Conservation (phyloP, 1,140 invertebrate species). For the Laupala kohalensis region DNA sequence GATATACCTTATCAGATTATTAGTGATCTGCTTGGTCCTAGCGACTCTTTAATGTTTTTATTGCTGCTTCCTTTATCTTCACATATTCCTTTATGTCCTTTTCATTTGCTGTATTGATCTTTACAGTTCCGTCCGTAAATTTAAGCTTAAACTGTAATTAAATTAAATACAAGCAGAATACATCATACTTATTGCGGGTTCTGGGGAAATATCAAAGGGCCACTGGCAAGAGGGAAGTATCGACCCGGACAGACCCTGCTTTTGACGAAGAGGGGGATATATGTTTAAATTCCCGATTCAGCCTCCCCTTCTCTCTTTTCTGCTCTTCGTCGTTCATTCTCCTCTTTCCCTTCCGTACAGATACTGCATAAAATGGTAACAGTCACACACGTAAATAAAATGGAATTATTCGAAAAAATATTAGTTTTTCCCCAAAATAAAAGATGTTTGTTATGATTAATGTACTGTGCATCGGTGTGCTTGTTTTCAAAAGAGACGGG, state of each 20-base stretch:
- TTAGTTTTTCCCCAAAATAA: neutral
- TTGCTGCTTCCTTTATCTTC: neutral
- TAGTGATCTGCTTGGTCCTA: too few species aligned
- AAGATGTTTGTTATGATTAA: neutral
- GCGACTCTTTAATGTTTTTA: neutral
- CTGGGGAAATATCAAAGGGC: neutral
- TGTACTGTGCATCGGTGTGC: neutral
- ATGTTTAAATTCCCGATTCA: neutral
- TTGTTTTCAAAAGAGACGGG: neutral
- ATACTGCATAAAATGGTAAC: neutral
- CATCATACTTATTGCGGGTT: neutral
- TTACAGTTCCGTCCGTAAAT: neutral
- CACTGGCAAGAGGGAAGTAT: neutral
- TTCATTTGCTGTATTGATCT: neutral
- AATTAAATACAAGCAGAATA: neutral
- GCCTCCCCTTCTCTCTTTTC: too few species aligned
- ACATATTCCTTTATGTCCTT: neutral
- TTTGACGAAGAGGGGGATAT: neutral
- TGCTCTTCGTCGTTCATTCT: neutral
- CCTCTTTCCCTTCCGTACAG: neutral
- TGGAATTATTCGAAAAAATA: neutral
- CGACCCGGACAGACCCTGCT: neutral
- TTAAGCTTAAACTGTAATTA: neutral
- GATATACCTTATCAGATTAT: too few species aligned
- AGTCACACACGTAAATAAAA: neutral